These are phyloP conservation scores for Chrysemys picta DNA, from an alignment of 2,113 vertebrate species.

Conservation along the genomic window DNA sequence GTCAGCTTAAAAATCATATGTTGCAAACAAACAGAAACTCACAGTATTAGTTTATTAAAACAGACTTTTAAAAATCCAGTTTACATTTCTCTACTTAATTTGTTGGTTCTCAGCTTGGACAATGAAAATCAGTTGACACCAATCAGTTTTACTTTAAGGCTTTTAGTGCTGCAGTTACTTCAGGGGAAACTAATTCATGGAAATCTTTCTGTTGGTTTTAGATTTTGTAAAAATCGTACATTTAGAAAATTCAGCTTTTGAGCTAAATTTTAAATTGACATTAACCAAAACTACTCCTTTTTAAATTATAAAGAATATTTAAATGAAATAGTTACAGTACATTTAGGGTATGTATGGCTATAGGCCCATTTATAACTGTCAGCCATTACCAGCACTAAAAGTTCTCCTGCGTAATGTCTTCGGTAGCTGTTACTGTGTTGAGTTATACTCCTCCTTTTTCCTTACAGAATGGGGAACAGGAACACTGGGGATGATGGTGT, in stretches of 20 bases:
- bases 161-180: background rate
- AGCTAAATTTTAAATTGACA: background rate
- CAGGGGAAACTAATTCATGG: background rate
- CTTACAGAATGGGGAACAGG: background rate
- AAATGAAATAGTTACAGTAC: background rate
- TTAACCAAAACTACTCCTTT: background rate
- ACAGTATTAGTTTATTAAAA: background rate
- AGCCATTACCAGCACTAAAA: rapidly evolving
- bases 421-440: background rate
- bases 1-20: background rate
- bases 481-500: rapidly evolving
- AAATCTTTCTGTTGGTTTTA: background rate
- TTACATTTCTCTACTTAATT: background rate
- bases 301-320: background rate
- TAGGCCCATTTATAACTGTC: background rate
- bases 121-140: background rate
- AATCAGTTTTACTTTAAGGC: background rate
- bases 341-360: background rate
- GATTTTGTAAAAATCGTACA: background rate
- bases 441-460: background rate
- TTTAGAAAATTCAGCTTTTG: background rate
- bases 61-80: background rate
- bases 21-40: rapidly evolving
- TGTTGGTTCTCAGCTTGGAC: background rate
- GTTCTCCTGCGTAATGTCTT: rapidly evolving